Evolutionary conservation across 1,140 invertebrate genomes (phyloP), one percentile per base, ranked within the genome.

Genomic region (Oreohelix idahoensis): DNA sequence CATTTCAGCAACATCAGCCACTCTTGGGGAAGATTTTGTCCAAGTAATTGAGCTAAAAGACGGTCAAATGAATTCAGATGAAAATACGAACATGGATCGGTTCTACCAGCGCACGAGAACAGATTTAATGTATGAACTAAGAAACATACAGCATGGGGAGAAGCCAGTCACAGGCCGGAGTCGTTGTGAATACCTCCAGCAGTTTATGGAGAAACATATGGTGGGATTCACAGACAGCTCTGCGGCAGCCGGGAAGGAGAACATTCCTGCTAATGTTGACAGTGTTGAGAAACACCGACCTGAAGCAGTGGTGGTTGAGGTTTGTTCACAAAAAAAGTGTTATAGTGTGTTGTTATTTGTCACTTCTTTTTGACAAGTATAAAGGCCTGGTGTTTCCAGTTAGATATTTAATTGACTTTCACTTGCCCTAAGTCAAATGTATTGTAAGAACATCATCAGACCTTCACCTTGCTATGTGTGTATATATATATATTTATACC

Each of bases 101-200:
- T 73, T 73, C 23, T 36, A 39, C n/a, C 36, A 73, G n/a, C 36
- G 39, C 20, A 73, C n/a, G 71, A 39, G 38, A 73, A 73, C 36
- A 5, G 90, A 92, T 42, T 75, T 89, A 15, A 89, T 92, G 88
- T 87, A 84, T 84, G 91, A 92, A 75, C 77, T 92, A n/a, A 71
- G 87, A 29, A 79, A 85, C 29, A 82, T 92, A 29, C 81, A 88
- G 49, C 84, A 87, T 38, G 88, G 87, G 58, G 88, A 90, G 26
- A 83, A 87, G 39, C 91, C 91, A 26, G 91, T 92, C 1, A 90
- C 90, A 26, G 88, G 89, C 23, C 88, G 86, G 82, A 85, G 85
- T 17, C 77, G 86, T 45, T 83, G 85, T 45, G 82, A 88, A n/a
- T 79, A 81, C 36, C 85, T 91, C 29, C 82, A 89, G 36, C 83